These are phyloP conservation scores for Scaptomyza pallida DNA, from an alignment of 1,140 invertebrate genomes.

Conservation along the genomic window DNA sequence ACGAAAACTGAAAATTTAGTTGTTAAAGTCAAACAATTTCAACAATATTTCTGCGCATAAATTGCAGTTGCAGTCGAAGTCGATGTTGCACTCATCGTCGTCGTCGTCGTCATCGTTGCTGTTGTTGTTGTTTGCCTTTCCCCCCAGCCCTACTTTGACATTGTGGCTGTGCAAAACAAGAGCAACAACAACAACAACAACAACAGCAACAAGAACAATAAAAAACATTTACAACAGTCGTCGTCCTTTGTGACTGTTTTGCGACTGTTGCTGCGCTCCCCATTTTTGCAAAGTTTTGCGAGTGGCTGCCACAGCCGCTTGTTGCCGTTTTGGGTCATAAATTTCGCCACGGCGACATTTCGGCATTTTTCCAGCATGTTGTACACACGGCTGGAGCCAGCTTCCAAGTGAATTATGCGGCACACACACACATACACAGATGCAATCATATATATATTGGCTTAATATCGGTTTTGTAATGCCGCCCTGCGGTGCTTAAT, in stretches of 20 bases:
- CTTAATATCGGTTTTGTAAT: slow-evolving; percentile 14
- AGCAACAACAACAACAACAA: slow-evolving; percentile 17
- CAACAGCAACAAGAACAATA: slow-evolving; percentile 13
- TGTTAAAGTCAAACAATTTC: slow-evolving; percentile 79
- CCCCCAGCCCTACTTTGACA: slow-evolving; percentile 56
- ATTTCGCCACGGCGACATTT: slow-evolving; percentile 75
- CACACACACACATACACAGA: slow-evolving; percentile 34
- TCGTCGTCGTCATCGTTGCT: slow-evolving; percentile 8
- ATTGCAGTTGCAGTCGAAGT: slow-evolving; percentile 57
- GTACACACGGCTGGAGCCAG: slow-evolving; percentile 20
- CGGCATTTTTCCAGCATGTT: slow-evolving; percentile 73
- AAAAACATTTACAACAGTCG: slow-evolving; percentile 28
- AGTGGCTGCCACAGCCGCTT: slow-evolving; percentile 47
- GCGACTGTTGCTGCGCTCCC: slow-evolving; percentile 30
- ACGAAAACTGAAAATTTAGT: slow-evolving; percentile 67
- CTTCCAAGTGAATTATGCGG: slow-evolving; percentile 61
- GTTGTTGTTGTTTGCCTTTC: slow-evolving; percentile 16
- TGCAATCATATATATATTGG: slow-evolving; percentile 4
- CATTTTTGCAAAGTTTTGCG: slow-evolving; percentile 33
- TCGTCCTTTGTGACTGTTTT: slow-evolving; percentile 50
- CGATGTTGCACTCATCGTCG: slow-evolving; percentile 10
- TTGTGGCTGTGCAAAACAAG: slow-evolving; percentile 43
- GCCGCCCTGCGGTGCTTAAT: slow-evolving; percentile 60
- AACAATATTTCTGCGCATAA: slow-evolving; percentile 77
- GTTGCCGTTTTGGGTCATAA: slow-evolving; percentile 74